A percentile compares a stretch with the other conserved stretches of the same genome.
Conservation (phyloP, 2,888 invertebrate species). For the Dysmachus trigonus region DNA sequence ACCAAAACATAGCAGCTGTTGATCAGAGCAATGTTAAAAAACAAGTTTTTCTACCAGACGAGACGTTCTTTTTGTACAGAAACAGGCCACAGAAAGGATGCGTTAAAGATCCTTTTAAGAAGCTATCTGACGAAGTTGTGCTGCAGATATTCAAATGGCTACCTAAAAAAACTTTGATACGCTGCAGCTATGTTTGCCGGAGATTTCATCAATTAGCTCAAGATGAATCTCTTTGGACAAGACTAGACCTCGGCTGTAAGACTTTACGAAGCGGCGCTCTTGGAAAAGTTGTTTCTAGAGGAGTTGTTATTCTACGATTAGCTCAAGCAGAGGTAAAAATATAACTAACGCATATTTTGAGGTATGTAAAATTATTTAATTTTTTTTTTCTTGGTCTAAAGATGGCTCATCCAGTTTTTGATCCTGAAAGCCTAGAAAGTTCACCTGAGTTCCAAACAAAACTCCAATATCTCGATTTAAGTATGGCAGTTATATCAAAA, state of each 20-base stretch:
- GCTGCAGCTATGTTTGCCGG: conserved; percentile 78
- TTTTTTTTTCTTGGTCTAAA: conserved; percentile 49
- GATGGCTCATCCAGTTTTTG: conserved; percentile 67
- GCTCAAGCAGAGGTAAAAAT: conserved; percentile 78
- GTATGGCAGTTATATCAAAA: conserved; percentile 76
- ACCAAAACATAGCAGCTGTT: conserved; percentile 53
- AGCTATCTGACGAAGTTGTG: conserved; percentile 86
- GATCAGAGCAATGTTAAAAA: conserved; percentile 46
- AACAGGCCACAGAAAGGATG: conserved; percentile 54
- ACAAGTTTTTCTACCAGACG: conserved; percentile 55
- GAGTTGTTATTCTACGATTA: conserved; percentile 79
- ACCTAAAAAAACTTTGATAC: conserved; percentile 77
- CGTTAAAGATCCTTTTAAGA: conserved; percentile 73
- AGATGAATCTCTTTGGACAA: conserved; percentile 87
- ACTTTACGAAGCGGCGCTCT: conserved; percentile 74
- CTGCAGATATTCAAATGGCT: conserved; percentile 84
- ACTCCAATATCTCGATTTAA: conserved; percentile 86
- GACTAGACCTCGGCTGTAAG: conserved; percentile 80
- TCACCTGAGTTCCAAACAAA: conserved; percentile 66
- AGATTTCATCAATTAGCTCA: conserved; percentile 81
- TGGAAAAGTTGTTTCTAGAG: conserved; percentile 78
- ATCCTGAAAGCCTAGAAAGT: conserved; percentile 58
- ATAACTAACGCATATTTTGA: neutral
- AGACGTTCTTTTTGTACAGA: conserved; percentile 62
- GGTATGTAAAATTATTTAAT: neutral